Conservation (phyloP, 1,140 invertebrate species). For the Sitobion miscanthi region DNA sequence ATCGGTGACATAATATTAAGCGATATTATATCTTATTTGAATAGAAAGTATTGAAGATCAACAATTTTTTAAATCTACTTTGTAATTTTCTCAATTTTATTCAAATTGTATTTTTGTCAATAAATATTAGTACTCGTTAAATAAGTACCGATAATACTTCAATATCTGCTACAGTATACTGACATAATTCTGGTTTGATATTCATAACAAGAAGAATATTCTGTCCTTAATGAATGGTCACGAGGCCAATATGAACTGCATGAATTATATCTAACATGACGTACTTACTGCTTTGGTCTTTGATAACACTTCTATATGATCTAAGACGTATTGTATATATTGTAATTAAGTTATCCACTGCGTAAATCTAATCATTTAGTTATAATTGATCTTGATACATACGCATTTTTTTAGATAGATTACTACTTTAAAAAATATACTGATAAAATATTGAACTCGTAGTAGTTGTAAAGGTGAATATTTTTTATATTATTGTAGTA, state of each 20-base stretch:
- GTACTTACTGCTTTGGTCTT: background rate
- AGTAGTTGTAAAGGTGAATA: background rate
- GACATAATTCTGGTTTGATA: background rate
- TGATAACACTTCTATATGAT: background rate
- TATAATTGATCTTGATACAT: background rate
- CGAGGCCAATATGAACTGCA: background rate
- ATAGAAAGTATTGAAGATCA: background rate
- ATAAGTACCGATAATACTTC: background rate
- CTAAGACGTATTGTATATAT: background rate
- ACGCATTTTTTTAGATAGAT: slow-evolving; percentile 8
- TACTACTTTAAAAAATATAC: background rate
- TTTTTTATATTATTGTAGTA: slow-evolving; percentile 13
- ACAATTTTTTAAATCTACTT: background rate
- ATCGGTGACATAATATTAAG: background rate
- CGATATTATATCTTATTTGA: background rate
- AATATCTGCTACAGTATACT: background rate
- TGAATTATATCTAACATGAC: background rate
- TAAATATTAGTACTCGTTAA: background rate
- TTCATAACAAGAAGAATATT: background rate
- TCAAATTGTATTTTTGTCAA: background rate
- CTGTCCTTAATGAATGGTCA: background rate
- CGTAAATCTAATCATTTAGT: background rate
- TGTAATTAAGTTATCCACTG: background rate
- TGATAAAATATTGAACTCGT: background rate
- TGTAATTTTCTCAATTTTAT: background rate